These are phyloP conservation scores for Mongoloraphidia duomilia DNA, from an alignment of 2,888 invertebrate genomes.

Conservation along the genomic window DNA sequence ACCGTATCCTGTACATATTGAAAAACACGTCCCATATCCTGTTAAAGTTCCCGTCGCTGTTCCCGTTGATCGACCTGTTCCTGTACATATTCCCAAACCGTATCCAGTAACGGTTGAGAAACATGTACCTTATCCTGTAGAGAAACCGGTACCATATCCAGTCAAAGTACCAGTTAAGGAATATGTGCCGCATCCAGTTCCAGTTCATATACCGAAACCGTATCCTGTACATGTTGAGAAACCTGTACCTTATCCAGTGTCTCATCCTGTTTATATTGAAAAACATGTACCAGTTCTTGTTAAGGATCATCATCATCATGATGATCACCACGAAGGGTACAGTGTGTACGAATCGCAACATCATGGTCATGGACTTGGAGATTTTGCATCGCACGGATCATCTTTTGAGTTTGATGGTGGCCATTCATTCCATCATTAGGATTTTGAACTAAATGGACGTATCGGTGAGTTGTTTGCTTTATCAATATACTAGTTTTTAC, in stretches of 20 bases:
- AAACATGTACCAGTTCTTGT: constrained; percentile 32
- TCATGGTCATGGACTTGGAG: too few species aligned
- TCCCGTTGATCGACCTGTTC: constrained; percentile 38
- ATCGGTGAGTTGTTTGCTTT: too few species aligned
- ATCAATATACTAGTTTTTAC: too few species aligned
- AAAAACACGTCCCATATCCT: constrained; percentile 24
- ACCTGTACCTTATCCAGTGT: constrained; percentile 39
- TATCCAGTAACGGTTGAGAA: constrained; percentile 40
- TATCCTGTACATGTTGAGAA: constrained; percentile 39
- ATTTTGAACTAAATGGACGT: too few species aligned
- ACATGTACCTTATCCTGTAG: constrained; percentile 1
- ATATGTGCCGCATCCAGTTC: constrained; percentile 18
- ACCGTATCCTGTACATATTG: constrained; percentile 19
- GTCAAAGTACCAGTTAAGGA: constrained; percentile 13
- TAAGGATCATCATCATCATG: constrained; percentile 15
- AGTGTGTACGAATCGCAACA: too few species aligned
- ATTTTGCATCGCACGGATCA: too few species aligned
- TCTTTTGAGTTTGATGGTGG: too few species aligned
- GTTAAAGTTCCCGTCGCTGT: constrained; percentile 37
- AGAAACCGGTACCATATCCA: constrained; percentile 21
- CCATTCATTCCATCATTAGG: too few species aligned
- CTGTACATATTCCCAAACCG: constrained; percentile 24
- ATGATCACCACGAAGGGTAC: too few species aligned
- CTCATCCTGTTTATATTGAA: constrained; percentile 43
- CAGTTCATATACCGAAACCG: constrained; percentile 27